Conservation (phyloP, 1,140 invertebrate genomes). For the Drosophila asahinai region DNA sequence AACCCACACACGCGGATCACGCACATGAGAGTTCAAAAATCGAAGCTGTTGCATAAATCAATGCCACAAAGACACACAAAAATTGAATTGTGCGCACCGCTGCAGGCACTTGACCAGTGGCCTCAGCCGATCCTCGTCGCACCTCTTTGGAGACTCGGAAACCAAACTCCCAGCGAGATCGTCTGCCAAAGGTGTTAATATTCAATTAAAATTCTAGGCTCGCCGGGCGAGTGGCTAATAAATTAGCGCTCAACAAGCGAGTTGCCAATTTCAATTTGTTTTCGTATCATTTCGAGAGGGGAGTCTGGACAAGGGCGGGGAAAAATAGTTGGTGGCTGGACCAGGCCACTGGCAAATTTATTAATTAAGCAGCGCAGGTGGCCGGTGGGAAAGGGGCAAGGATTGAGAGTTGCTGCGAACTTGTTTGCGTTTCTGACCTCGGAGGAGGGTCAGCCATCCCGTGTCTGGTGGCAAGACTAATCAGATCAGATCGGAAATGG, state of each 20-base stretch:
- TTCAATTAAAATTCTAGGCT: constrained; percentile 81
- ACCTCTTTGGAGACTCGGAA: not conserved
- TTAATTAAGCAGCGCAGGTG: constrained; percentile 78
- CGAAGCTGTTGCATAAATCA: constrained; percentile 73
- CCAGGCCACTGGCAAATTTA: constrained; percentile 39
- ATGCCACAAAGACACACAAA: constrained; percentile 77
- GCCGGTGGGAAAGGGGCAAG: constrained; percentile 27
- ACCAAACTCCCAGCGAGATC: constrained; percentile 15
- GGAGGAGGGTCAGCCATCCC: constrained; percentile 15
- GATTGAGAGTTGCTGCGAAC: constrained; percentile 41
- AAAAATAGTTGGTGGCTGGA: not conserved
- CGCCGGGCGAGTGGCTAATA: constrained; percentile 62
- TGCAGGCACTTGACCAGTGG: constrained; percentile 69
- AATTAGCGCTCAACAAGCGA: constrained; percentile 77
- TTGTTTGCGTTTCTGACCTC: constrained; percentile 48
- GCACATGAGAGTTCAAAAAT: constrained; percentile 26
- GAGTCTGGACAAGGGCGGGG: not conserved
- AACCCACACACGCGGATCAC: constrained; percentile 47
- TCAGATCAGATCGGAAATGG: constrained; percentile 45
- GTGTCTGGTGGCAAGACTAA: constrained; percentile 27
- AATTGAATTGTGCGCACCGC: constrained; percentile 74
- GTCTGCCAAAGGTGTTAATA: constrained; percentile 78
- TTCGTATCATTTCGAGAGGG: constrained; percentile 65
- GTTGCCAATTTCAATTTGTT: constrained; percentile 82
- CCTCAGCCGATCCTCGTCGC: not conserved